Evolutionary conservation across 2,113 vertebrate species (phyloP), one percentile per base, ranked within the genome.

Genomic region (Syngnathoides biaculeatus): DNA sequence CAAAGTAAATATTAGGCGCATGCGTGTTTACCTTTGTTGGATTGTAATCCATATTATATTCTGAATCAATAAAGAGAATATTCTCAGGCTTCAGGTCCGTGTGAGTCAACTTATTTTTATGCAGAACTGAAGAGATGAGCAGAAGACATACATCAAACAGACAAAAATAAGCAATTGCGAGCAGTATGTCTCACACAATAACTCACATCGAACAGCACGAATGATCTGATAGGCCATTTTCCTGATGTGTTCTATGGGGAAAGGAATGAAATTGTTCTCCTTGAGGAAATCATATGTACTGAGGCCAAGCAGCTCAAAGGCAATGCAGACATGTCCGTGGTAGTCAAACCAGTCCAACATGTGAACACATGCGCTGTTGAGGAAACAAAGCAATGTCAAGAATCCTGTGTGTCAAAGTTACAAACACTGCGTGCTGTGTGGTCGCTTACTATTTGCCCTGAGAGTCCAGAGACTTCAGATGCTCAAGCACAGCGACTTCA

Each of bases 11-110:
- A 47, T 35, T 14, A 27, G 2, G 11, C 5, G 10, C 12, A 38
- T 6, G 27, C 26, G 19, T 1, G 73, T 91, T 92, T 82, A 97
- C 97, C 94, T 95, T 94, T 77, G 92, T 93, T 71, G 88, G 83
- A 77, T 96, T 98, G 76, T 98, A 98, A 73, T 94, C 91, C 71
- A 98, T 88, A 62, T 94, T 82, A 77, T 94, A 98, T 75, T 95
- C 93, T 56, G 96, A 96, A 68, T 95, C 91, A 82, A 98, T 93
- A 89, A 98, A 96, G 60, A 98, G 92, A 83, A 98, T 98, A 84
- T 98, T 98, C 92, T 98, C 97, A 69, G 97, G 97, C 79, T 98
- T 98, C 81, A 98, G 87, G 86, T 98, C 97, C 35, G 97, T 98
- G 86, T 98, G 97, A 43, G 96, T 98, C 79, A 98, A 88, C 77